Base-by-base conservation (phyloP, 2,888 invertebrate species). In the Lasius fuliginosus region DNA sequence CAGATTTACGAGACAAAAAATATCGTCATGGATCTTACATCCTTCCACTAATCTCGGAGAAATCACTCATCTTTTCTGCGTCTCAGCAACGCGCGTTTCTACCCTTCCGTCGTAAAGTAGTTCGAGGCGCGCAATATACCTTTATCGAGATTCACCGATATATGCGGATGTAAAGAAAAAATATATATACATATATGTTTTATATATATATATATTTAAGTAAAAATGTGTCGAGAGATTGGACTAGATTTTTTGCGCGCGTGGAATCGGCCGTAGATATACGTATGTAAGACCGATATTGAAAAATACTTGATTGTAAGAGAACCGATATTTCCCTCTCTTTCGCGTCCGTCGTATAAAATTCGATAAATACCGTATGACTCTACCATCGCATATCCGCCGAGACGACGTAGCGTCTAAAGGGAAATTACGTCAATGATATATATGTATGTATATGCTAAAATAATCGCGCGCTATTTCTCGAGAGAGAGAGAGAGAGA, bases 211-310 rank as follows among this genome's bases (percentile, higher is more conserved):
- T 79, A 83, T 76, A 60, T 85, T 87, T 82, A 58, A 86, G 75
- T 89, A 73, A 58, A 58, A 73, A 84, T 85, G 73, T 85, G 79
- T 85, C 33, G 27, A 85, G 18, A 86, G 81, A 83, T 79, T 79
- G 88, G 89, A 90, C 89, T 90, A 90, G 89, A 90, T 90, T 90
- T 53, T 53, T 53, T 87, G 84, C 86, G 81, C 86, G 87, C 82
- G 62, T 77, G 36, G 67, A 82, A 86, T 76, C 53, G 65, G 82
- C 67, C 69, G 23, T 42, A 23, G 46, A 58, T 58, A n/a, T 15
- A 62, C 33, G 30, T 62, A 30, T 36, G 36, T 36, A 36, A 36
- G 74, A 75, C 42, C 69, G 56, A 87, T 71, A 30, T 30, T 58
- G 53, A 77, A 86, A 27, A 64, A 69, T 36, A 53, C 36, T 33